Base-by-base conservation (phyloP, 2,888 invertebrate genomes). In the Ischnura elegans region DNA sequence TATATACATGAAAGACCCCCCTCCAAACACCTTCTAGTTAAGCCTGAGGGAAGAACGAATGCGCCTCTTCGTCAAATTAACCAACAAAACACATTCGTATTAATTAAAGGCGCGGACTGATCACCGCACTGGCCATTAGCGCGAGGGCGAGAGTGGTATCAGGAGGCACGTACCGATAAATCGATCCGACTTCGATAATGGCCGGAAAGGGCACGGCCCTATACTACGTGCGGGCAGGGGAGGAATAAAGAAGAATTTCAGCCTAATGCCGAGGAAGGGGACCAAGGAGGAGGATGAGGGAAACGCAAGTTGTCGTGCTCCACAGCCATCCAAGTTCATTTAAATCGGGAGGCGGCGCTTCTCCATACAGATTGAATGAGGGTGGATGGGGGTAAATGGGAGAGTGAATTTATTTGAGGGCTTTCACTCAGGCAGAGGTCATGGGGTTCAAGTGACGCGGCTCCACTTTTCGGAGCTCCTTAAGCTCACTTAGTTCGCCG, bases 61-160 rank as follows among this genome's bases (percentile, higher is more conserved):
- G 36, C 29, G 29, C 29, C 76, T 36, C 29, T 36, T 76, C 76
- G 76, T 76, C 29, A 76, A 76, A 76, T 36, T 29, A 76, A 76
- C 29, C 76, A 76, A 76, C 76, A 36, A 36, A 76, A 76, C 76
- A 36, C 76, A 76, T 76, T 76, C 76, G 76, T 76, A 76, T 13
- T 76, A 76, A 76, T 76, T 76, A 36, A 13, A 36, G 76, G 76
- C 76, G 76, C 10, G 16, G 76, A 10, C 29, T 29, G 29, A 29
- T 36, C 36, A 29, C 8, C 76, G 29, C 8, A 29, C 21, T 10
- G 29, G 36, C 76, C 76, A 76, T 76, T 76, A 76, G 29, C 29
- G 19, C 51, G 76, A 76, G 76, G n/a, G n/a, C 13, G 76, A 76
- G 76, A 76, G 29, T 76, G 76, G 13, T 76, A 36, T 29, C 29